Evolutionary conservation across 1,140 invertebrate species (phyloP).

Genomic region (Ips typographus): DNA sequence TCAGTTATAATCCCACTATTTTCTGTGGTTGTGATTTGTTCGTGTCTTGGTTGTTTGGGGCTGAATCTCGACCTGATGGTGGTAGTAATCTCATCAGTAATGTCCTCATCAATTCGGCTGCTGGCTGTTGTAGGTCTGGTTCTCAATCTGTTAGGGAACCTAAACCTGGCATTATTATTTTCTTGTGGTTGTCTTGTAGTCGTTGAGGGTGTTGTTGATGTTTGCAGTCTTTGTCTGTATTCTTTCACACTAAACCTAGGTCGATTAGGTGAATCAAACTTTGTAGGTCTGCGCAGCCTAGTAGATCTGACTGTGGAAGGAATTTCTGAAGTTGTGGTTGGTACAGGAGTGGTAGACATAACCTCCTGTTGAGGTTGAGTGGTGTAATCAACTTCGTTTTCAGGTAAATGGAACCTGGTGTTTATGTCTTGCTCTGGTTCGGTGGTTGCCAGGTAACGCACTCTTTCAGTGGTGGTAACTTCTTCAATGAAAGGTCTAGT

Average conservation of each 20-base stretch:
- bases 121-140: slow-evolving; percentile 32
- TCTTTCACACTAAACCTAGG: slow-evolving; percentile 64
- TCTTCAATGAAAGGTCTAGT: slow-evolving; percentile 30
- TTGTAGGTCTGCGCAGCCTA: slow-evolving; percentile 48
- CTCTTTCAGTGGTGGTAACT: slow-evolving; percentile 12
- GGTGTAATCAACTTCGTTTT: slow-evolving; percentile 46
- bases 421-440: slow-evolving; percentile 3
- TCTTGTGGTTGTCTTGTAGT: slow-evolving; percentile 46
- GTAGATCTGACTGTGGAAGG: slow-evolving; percentile 46
- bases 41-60: slow-evolving; percentile 47
- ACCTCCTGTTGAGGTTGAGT: slow-evolving; percentile 2
- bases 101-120: slow-evolving; percentile 25
- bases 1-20: slow-evolving; percentile 37
- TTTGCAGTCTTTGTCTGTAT: slow-evolving; percentile 54
- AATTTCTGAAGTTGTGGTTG: slow-evolving; percentile 6
- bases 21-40: slow-evolving; percentile 27
- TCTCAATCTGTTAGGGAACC: slow-evolving; percentile 47
- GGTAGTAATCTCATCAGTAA: slow-evolving; percentile 46
- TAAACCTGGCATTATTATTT: slow-evolving; percentile 47
- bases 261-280: slow-evolving; percentile 50
- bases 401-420: slow-evolving; percentile 34
- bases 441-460: slow-evolving; percentile 3
- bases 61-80: slow-evolving; percentile 51
- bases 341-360: slow-evolving; percentile 25
- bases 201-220: slow-evolving; percentile 56